Conservation (phyloP, 2,888 invertebrate species). For the Machimus rusticus region DNA sequence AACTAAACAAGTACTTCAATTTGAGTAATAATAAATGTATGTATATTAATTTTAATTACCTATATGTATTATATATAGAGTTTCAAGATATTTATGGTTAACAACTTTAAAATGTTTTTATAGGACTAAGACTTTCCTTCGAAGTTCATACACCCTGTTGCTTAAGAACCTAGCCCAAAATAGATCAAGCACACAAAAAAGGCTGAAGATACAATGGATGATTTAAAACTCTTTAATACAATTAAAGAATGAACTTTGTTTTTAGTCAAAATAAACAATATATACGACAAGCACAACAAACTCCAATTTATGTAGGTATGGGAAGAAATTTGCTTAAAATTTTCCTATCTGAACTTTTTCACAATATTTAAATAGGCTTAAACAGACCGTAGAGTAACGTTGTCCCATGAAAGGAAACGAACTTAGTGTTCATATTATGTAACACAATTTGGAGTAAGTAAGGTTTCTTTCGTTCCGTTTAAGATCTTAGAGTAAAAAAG, state of each 20-base stretch:
- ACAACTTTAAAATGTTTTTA: no score
- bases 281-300: background rate
- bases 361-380: background rate
- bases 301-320: background rate
- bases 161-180: no score
- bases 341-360: background rate
- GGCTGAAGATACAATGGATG: no score
- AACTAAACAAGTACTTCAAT: no score
- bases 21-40: no score
- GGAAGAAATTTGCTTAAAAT: background rate
- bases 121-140: no score
- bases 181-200: no score
- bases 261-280: background rate
- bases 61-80: no score
- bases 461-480: background rate
- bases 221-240: background rate
- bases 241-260: background rate
- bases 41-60: no score
- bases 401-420: background rate
- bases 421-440: background rate
- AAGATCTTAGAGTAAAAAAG: background rate
- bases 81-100: no score
- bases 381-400: background rate
- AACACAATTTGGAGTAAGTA: background rate
- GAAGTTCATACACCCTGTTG: no score